Base-by-base conservation (phyloP, 2,797 vertebrate species). In the Malurus leucopterus region DNA sequence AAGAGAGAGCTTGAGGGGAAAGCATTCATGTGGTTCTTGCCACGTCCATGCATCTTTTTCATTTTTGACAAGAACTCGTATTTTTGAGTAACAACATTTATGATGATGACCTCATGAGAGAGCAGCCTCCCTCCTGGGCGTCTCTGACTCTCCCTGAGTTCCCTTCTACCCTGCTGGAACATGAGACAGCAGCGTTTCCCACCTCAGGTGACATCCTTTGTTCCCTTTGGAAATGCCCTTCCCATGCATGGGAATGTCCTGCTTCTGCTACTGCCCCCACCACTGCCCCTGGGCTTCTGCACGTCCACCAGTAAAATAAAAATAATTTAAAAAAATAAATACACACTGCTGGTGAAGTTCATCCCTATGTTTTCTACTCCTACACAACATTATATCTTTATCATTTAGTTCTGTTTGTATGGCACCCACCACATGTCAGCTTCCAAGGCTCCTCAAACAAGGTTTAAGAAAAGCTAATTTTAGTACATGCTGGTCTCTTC, bases 371-470 rank as follows among this genome's bases (percentile, higher is more conserved):
- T 93, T 95, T 80, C 87, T 68, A 41, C 69, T 86, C 24, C 15
- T 64, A 69, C 55, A 8, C 72, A 93, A 63, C 51, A 5, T 90
- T 77, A 4, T 19, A 80, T 54, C 88, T 82, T 81, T 71, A 51
- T 46, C 62, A 59, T 16, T 80, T 24, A 69, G n/a, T 15, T 34
- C 63, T 43, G 6, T 43, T 30, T 75, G 58, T 13, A 5, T 8
- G 22, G 36, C 15, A 68, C 13, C 30, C 18, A 4, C 13, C n/a
- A 32, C 12, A 3, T 3, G 26, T 2, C 69, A 84, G 36, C 44
- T 51, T 77, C 91, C 94, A 19, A 51, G 89, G 87, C 80, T 94
- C 95, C 91, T 92, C 46, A 30, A 90, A 90, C 55, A 70, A 94
- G 89, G 80, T 70, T 92, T 81, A 93, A 88, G 89, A 69, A 82